A percentile compares a stretch with the other conserved stretches of the same genome.
These are phyloP conservation scores for Cossypha dichroa DNA, from an alignment of 2,797 vertebrate genomes.

Conservation along the genomic window DNA sequence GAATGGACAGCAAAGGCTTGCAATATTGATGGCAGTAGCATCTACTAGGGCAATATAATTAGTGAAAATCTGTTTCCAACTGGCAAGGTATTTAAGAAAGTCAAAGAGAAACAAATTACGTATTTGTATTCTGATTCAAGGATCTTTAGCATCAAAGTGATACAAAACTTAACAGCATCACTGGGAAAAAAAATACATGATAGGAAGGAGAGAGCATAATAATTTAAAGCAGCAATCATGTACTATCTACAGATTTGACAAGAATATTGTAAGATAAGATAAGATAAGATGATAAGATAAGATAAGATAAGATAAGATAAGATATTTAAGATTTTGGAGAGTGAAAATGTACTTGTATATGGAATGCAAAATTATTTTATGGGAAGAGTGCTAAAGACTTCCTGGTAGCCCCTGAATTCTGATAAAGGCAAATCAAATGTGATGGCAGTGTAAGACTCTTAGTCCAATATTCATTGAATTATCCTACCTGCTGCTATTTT, in stretches of 20 bases:
- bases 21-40: background rate
- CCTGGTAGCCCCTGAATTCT: background rate
- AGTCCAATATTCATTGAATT: background rate
- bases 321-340: background rate
- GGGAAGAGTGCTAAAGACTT: background rate
- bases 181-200: background rate
- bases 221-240: background rate
- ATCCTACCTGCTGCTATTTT: background rate
- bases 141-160: background rate
- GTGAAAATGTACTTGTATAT: background rate
- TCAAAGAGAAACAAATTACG: background rate
- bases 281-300: no score
- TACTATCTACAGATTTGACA: background rate
- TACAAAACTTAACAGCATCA: background rate
- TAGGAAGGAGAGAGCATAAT: background rate
- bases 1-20: background rate
- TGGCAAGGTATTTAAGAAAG: background rate
- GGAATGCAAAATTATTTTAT: background rate
- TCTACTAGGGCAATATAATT: background rate
- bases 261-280: background rate
- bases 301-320: background rate
- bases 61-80: background rate
- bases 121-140: background rate
- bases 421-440: background rate
- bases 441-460: background rate